phyloP scores from a whole-genome alignment of 2,888 invertebrate genomes.

The Philopedon plagiatum region DNA sequence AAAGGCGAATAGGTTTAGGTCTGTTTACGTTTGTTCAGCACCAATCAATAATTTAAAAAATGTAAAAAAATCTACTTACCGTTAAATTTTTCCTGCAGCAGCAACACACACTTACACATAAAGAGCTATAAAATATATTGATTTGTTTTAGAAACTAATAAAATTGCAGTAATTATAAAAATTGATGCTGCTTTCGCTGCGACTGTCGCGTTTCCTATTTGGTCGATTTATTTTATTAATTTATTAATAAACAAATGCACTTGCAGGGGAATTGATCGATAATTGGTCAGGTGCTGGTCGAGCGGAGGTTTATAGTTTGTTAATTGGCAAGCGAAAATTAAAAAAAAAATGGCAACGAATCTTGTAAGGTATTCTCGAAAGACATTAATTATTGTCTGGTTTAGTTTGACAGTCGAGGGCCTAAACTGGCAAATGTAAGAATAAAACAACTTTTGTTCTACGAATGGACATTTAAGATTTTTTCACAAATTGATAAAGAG shows the following conservation, averaged over 20 bases:
- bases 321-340: background rate
- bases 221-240: background rate
- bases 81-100: background rate
- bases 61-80: background rate
- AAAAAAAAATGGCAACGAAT: background rate
- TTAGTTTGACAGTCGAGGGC: too few relatives aligned
- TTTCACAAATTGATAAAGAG: too few relatives aligned
- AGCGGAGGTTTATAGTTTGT: background rate
- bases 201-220: conserved; percentile 1
- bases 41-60: too few relatives aligned
- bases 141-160: conserved; percentile 12
- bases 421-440: too few relatives aligned
- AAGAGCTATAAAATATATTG: background rate
- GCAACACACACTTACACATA: background rate
- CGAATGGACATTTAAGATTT: too few relatives aligned
- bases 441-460: too few relatives aligned
- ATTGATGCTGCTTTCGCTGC: conserved; percentile 8
- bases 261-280: background rate
- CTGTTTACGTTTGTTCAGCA: too few relatives aligned
- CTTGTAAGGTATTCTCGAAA: too few relatives aligned
- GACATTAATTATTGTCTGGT: too few relatives aligned
- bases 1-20: too few relatives aligned
- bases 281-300: background rate
- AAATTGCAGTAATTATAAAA: conserved; percentile 3
- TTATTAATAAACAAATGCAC: background rate